Base-by-base conservation (phyloP, 2,888 invertebrate species). In the Steinernema hermaphroditum region DNA sequence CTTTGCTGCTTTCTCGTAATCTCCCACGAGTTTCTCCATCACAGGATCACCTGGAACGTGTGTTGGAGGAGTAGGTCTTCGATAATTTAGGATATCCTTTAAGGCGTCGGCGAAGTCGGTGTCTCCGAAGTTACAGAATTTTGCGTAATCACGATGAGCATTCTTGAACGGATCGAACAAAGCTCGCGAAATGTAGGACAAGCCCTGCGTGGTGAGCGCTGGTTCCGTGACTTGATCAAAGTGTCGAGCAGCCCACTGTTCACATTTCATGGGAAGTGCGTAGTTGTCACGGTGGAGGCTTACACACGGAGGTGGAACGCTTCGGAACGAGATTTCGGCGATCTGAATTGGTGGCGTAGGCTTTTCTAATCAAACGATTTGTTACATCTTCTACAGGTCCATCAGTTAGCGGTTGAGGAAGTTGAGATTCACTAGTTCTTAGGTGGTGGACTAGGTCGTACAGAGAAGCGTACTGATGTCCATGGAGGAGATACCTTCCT, bases 381-480 rank as follows among this genome's bases (percentile, higher is more conserved):
- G 69, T 27, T 9, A 27, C 14, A 57, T 72, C 12, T 75, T 75
- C 69, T 46, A 0, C 69, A 44, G 27, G 12, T 71, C 74, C 72
- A 68, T 76, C 75, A 62, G 76, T 74, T 1, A 80, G 72, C 22
- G 50, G 75, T 32, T 75, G 73, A 0, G 78, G 79, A 16, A 79
- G 77, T 1, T 75, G 70, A 8, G 76, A 74, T 22, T 73, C 72
- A 46, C 70, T 69, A 9, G 44, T 74, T 29, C 76, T 50, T 12
- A 80, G 74, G 43, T 79, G 74, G 68, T 74, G 71, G 16, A 80
- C 80, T 29, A 80, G 71, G 46, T 80, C 79, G 71, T 76, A 80
- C 8, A 80, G 78, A 0, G 79, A 77, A 9, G 72, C 70, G 73
- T 78, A 80, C 54, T 77, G 73, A 12, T 71, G 34, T 0, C 74